Evolutionary conservation across 2,113 vertebrate genomes (phyloP), one percentile per base, ranked within the genome.

Genomic region (Brienomyrus longianalis): DNA sequence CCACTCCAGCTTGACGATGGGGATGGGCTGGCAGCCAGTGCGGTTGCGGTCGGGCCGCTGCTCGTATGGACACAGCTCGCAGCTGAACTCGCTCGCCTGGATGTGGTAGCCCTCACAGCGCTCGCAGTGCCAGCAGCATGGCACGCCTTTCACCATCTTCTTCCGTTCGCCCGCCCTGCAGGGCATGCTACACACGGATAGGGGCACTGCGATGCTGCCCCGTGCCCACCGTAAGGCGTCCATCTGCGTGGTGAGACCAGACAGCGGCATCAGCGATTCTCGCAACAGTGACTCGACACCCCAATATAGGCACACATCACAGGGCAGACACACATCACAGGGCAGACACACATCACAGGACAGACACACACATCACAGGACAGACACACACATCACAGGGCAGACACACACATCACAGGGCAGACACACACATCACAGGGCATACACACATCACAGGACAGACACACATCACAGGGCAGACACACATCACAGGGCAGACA

Each of bases 101-200:
- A 97, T 98, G 91, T 99, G 97, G 95, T 98, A 99, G 0, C 98
- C 98, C 91, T 98, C 97, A 0, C 98, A 99, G 92, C 97, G 97
- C 89, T 99, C 98, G 0, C 98, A 99, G 94, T 98, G 98, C 98
- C 98, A 99, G 93, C 98, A 99, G 95, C 98, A 99, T 0, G 97
- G 95, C 62, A 98, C 97, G 0, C 98, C 98, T 91, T 99, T 99
- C 92, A 99, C 98, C 0, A 96, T 98, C 94, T 99, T 99, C 96
- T 99, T 99, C 89, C 98, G 96, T 94, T 99, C 98, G 0, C 98
- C 98, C 0, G 96, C 95, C 91, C 95, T 96, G 83, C 98, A 99
- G 0, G 98, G 98, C 92, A 97, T 90, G 94, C 98, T 99, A 95
- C 98, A 99, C 88, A 99, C 96, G 0, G 98, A 99, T 0, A 95